Base-by-base conservation (phyloP, 2,888 invertebrate species). In the Tholera decimalis region DNA sequence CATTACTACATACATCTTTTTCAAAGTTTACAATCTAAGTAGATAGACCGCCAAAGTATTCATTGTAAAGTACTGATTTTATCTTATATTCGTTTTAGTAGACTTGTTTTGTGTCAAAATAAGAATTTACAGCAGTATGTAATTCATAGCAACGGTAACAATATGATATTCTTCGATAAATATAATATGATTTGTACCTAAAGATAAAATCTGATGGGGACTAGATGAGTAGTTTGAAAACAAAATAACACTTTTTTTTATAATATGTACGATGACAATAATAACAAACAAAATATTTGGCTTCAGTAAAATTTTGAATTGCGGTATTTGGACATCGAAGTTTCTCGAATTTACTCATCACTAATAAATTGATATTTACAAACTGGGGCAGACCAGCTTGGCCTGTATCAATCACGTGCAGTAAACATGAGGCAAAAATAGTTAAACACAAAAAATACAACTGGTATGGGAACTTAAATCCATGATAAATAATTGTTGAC, bases 1-100 rank as follows among this genome's bases (percentile, higher is more conserved):
- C 89, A 91, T 74, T 89, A 89, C 85, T 88, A 89, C 85, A 89
- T 89, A 89, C 85, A 88, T 78, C 72, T 73, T 88, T 83, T 86
- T 88, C 85, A 87, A 86, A 87, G 85, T 70, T 89, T 91, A 88
- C 85, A 87, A 87, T 89, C 93, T 94, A 94, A 94, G 94, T 93
- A 92, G 83, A 92, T 94, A 94, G 94, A 94, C 95, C 94, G 94
- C 91, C 88, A 86, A 89, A 85, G 83, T 88, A 83, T 90, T 90
- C 88, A 86, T 90, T 89, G 88, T 81, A 63, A 69, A 68, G 65
- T 88, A 79, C 47, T 66, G 77, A 79, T 83, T 83, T 74, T 67
- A 73, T 77, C 62, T n/a, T n/a, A 60, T 79, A 82, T 78, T 81
- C 59, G 66, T 70, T 76, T 59, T 63, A 69, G 65, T 60, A 65